Percentiles rank a stretch among this genome's conserved stretches.
Evolutionary conservation across 1,140 invertebrate species (phyloP).

Genomic region (Stenopsyche tienmushanensis): DNA sequence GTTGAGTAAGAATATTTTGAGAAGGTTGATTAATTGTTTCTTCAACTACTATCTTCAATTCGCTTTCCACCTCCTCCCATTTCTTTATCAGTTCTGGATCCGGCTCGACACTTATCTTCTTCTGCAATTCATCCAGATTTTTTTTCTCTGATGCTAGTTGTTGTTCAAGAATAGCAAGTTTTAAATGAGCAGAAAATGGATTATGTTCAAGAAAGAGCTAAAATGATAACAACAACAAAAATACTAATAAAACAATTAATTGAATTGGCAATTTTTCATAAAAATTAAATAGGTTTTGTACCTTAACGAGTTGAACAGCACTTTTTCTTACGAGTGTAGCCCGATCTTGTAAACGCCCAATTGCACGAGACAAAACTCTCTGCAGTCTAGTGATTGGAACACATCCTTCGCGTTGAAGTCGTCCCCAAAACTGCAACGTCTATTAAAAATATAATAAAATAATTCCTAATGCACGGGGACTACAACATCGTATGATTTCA

Average conservation of each 20-base stretch:
- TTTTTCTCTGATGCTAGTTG: constrained; percentile 59
- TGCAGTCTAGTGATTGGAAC: constrained; percentile 69
- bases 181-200: constrained; percentile 67
- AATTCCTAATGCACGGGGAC: too few species aligned
- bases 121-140: constrained; percentile 61
- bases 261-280: too few species aligned
- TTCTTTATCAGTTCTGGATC: constrained; percentile 49
- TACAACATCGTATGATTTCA: too few species aligned
- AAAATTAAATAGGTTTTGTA: constrained; percentile 22
- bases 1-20: constrained; percentile 52
- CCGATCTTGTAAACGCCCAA: constrained; percentile 74
- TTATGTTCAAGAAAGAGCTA: constrained; percentile 73
- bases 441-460: constrained; percentile 42
- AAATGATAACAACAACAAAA: constrained; percentile 31
- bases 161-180: constrained; percentile 59
- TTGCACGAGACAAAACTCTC: constrained; percentile 62
- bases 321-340: constrained; percentile 76
- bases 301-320: constrained; percentile 72
- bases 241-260: background rate
- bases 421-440: constrained; percentile 75
- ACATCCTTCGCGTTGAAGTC: constrained; percentile 68
- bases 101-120: constrained; percentile 53
- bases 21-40: constrained; percentile 51
- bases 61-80: constrained; percentile 52
- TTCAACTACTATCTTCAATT: constrained; percentile 48